Evolutionary conservation across 2,113 vertebrate species (phyloP).

Genomic region (Aix galericulata): DNA sequence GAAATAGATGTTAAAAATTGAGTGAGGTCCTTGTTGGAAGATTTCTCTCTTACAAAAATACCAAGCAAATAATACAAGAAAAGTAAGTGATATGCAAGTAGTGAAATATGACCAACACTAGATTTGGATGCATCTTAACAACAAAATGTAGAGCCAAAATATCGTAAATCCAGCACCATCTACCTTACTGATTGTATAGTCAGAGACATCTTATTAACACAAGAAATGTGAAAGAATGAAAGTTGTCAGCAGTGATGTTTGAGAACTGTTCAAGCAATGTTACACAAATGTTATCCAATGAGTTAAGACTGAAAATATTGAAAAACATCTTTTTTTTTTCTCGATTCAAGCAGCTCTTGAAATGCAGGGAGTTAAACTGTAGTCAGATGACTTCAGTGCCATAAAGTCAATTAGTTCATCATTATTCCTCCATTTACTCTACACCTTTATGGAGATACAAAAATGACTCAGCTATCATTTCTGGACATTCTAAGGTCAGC

Average conservation of each 20-base stretch:
- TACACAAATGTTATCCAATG: neutral
- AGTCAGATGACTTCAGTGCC: neutral
- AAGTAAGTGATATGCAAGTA: neutral
- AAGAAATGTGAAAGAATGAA: neutral
- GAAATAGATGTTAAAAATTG: neutral
- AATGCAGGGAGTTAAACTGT: neutral
- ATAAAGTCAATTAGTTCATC: neutral
- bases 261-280: neutral
- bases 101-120: neutral
- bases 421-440: neutral
- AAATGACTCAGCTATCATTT: neutral
- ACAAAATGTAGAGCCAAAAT: neutral
- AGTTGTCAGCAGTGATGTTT: neutral
- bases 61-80: accelerated
- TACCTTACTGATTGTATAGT: neutral
- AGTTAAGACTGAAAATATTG: neutral
- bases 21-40: neutral
- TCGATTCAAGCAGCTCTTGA: neutral
- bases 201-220: neutral
- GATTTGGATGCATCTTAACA: accelerated
- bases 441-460: neutral
- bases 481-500: neutral
- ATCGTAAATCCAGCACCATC: neutral
- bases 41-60: accelerated
- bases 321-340: neutral